Base-by-base conservation (phyloP, 1,140 invertebrate species). In the Lucilia cuprina region DNA sequence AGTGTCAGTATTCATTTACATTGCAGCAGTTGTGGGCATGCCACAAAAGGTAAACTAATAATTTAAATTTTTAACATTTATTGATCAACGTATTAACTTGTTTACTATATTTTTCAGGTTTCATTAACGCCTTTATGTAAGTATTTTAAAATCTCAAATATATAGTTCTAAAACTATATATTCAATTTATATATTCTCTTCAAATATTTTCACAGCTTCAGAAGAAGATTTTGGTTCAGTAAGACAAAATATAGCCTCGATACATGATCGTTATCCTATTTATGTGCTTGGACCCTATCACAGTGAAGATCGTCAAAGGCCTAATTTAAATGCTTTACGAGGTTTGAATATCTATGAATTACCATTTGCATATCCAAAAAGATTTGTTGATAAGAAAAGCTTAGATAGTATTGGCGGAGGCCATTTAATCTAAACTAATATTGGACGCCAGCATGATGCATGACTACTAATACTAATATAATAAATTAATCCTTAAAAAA, bases 381-480 rank as follows among this genome's bases (percentile, higher is more conserved):
- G 78, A 82, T 49, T 82, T 34, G 80, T 70, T 47, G 55, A 47
- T 17, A 85, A 85, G 55, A 78, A 82, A 74, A 85, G 74, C 49
- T 82, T 85, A 65, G 84, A 85, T 75, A 85, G 84, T 82, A 85
- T 85, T 47, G 84, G 84, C 14, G 84, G 84, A 35, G 84, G 84
- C 19, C 84, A 85, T 78, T 82, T 85, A 35, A 85, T 85, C 25
- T 83, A 85, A 83, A 50, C 74, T 12, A 35, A 82, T 14, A 10
- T 13, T 77, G 34, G 30, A 30, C 13, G 13, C 10, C 49, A 80
- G 77, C 77, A 80, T 80, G 77, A 35, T 49, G 77, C 77, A 80
- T 80, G 77, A 80, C 47, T 80, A 78, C 9, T 80, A 49, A 34
- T 19, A 19, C 12, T 77, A 41, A 80, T n/a, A 78, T 17, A 60